A percentile compares a stretch with the other conserved stretches of the same genome.
Evolutionary conservation across 2,113 vertebrate species (phyloP).

Genomic region (Tragelaphus imberbis): DNA sequence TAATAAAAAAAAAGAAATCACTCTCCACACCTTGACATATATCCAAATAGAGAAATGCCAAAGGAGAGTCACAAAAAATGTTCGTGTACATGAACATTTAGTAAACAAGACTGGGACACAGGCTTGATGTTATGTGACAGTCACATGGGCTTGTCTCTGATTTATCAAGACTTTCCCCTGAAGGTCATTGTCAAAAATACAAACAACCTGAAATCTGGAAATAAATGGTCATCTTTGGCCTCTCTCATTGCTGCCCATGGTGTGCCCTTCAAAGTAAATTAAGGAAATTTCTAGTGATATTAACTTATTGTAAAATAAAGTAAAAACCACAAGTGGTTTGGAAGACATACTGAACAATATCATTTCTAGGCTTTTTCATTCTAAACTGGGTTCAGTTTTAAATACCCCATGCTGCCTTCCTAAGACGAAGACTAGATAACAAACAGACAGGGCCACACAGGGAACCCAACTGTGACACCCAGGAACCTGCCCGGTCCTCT

Average conservation of each 20-base stretch:
- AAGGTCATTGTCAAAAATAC: background rate
- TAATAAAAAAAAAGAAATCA: background rate
- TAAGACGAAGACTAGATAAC: background rate
- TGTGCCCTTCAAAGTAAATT: background rate
- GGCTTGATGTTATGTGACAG: background rate
- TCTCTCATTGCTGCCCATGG: background rate
- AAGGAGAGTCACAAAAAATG: background rate
- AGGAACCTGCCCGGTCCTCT: background rate
- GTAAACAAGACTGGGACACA: background rate
- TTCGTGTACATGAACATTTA: background rate
- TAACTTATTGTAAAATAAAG: background rate
- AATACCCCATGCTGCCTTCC: background rate
- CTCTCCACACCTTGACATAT: background rate
- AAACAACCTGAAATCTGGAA: background rate
- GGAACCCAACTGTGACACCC: fast-evolving
- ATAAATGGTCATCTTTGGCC: background rate
- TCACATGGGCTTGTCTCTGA: background rate
- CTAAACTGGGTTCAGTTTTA: background rate
- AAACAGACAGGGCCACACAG: background rate
- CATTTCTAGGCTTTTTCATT: background rate
- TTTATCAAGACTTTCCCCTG: background rate
- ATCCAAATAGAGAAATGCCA: background rate
- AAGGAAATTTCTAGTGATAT: background rate
- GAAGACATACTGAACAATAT: background rate
- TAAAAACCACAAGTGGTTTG: background rate